phyloP scores from a whole-genome alignment of 2,888 invertebrate species.

The Agrochola lota region DNA sequence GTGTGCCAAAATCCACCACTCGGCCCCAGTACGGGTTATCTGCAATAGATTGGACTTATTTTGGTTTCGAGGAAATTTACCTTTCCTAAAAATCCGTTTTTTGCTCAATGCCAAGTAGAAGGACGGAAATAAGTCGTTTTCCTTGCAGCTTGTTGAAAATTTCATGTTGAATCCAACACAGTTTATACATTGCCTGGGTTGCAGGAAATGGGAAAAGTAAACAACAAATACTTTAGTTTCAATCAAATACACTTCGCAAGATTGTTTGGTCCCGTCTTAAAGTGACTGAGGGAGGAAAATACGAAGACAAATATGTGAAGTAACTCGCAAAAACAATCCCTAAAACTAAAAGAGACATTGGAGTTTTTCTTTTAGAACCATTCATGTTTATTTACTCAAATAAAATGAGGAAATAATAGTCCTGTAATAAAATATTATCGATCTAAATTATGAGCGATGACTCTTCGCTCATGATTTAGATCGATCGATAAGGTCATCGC shows the following conservation, averaged over 20 bases:
- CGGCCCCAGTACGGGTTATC: neutral
- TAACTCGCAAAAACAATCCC: slow-evolving; percentile 10
- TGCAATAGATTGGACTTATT: no score
- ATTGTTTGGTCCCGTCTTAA: slow-evolving; percentile 8
- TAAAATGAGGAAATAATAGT: neutral
- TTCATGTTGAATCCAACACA: neutral
- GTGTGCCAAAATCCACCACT: neutral
- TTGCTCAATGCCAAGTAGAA: neutral
- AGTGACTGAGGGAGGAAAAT: neutral
- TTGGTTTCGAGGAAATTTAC: no score
- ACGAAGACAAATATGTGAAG: slow-evolving; percentile 25
- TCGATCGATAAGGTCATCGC: no score
- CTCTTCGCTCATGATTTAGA: no score
- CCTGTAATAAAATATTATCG: neutral
- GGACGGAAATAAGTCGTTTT: no score
- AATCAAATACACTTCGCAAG: slow-evolving; percentile 21
- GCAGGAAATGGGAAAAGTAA: neutral
- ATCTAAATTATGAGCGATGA: neutral
- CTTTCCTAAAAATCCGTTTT: neutral
- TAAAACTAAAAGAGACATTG: neutral
- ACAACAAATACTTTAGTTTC: slow-evolving; percentile 13
- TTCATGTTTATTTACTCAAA: neutral
- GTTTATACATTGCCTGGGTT: neutral
- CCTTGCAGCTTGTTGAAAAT: neutral
- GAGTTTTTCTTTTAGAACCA: neutral